Evolutionary conservation across 2,113 vertebrate genomes (phyloP).

Genomic region (Irena cyanogastra): DNA sequence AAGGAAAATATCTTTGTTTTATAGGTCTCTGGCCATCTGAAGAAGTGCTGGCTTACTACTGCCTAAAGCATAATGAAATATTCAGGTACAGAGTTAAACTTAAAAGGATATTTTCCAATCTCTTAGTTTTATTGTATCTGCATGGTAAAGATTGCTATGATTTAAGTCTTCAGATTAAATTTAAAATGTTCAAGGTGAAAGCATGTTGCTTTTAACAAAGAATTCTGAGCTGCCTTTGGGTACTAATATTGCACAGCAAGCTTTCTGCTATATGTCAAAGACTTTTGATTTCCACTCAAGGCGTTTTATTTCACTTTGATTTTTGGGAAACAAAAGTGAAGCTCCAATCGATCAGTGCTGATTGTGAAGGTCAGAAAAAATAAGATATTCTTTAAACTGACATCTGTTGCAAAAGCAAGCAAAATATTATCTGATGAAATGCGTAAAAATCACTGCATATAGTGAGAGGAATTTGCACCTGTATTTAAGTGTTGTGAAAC

Average conservation of each 20-base stretch:
- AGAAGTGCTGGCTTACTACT: conserved; percentile 96
- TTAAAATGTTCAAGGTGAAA: conserved; percentile 70
- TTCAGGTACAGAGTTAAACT: conserved; percentile 82
- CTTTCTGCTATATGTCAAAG: conserved; percentile 80
- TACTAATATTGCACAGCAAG: conserved; percentile 77
- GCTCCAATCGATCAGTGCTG: conserved; percentile 82
- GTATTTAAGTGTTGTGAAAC: not conserved
- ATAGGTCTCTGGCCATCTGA: conserved; percentile 96
- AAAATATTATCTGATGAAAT: conserved; percentile 58
- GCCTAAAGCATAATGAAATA: conserved; percentile 83
- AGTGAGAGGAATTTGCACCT: not conserved
- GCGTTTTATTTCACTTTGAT: conserved; percentile 94
- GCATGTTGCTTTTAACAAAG: conserved; percentile 74
- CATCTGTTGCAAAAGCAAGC: conserved; percentile 59
- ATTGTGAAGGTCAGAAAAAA: conserved; percentile 88
- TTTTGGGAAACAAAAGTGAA: conserved; percentile 89
- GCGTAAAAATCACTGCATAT: conserved; percentile 27
- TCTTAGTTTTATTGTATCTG: conserved; percentile 57
- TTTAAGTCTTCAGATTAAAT: conserved; percentile 68
- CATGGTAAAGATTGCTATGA: conserved; percentile 61
- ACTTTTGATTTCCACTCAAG: conserved; percentile 97
- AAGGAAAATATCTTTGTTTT: conserved; percentile 31
- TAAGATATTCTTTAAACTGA: conserved; percentile 66
- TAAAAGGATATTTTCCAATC: conserved; percentile 49
- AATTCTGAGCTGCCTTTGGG: conserved; percentile 75